Percentiles rank a stretch among this genome's conserved stretches.
phyloP scores from a whole-genome alignment of 2,113 vertebrate species.

The Trogon surrucura region DNA sequence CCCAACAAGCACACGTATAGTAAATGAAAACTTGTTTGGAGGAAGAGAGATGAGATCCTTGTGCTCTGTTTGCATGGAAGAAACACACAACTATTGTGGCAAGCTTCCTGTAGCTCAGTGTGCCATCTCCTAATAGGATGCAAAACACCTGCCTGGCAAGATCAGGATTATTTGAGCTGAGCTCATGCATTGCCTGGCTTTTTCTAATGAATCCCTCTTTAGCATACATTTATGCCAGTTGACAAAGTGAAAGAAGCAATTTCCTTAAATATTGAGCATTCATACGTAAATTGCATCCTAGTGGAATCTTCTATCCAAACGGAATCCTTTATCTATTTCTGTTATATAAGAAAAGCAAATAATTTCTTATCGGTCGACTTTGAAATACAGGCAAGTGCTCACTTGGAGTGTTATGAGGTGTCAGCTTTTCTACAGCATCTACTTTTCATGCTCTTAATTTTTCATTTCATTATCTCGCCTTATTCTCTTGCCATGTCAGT shows the following conservation, averaged over 20 bases:
- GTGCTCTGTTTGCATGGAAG: not conserved
- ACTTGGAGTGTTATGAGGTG: slow-evolving; percentile 57
- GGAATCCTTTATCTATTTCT: slow-evolving; percentile 70
- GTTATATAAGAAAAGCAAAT: slow-evolving; percentile 69
- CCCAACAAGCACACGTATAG: rapidly evolving
- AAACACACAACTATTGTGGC: not conserved
- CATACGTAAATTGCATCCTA: slow-evolving; percentile 65
- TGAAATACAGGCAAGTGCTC: slow-evolving; percentile 61
- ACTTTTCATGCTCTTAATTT: slow-evolving; percentile 71
- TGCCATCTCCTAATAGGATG: slow-evolving; percentile 5
- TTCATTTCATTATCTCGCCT: slow-evolving; percentile 64
- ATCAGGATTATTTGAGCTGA: slow-evolving; percentile 55
- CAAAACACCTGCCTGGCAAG: slow-evolving; percentile 54
- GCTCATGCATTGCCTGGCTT: slow-evolving; percentile 29
- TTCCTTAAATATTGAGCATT: slow-evolving; percentile 66
- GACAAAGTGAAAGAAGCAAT: slow-evolving; percentile 68
- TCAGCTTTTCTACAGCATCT: slow-evolving; percentile 67
- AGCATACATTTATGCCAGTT: slow-evolving; percentile 63
- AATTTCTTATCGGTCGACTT: slow-evolving; percentile 64
- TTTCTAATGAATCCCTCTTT: slow-evolving; percentile 68
- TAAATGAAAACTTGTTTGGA: not conserved
- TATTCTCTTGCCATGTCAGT: slow-evolving; percentile 63
- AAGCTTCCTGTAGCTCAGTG: not conserved
- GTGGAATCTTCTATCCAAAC: slow-evolving; percentile 51
- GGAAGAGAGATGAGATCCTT: not conserved